Evolutionary conservation across 1,140 invertebrate genomes (phyloP), one percentile per base, ranked within the genome.

Genomic region (Eupeodes corollae): DNA sequence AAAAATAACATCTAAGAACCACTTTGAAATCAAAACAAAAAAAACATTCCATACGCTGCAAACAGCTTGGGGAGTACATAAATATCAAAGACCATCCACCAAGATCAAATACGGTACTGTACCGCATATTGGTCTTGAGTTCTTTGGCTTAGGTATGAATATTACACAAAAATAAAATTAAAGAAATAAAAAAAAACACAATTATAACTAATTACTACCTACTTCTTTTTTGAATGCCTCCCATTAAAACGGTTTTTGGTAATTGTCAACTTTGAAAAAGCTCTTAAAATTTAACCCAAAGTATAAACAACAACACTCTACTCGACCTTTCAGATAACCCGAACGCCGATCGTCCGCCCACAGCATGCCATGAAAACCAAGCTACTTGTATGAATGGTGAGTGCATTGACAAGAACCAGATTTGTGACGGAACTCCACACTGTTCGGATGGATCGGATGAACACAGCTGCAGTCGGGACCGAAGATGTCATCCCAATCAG

Each of bases 361-460:
- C 76, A 49, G 66, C 75, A 8, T 96, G 92, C 62, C 72, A 71
- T 46, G 67, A 77, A 14, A 74, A 88, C 52, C 81, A 98, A 72
- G 90, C 91, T 1, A 92, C 88, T 0, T 98, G 94, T 61, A 79
- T 78, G 33, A 94, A 91, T 65, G 88, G 90, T 34, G 79, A 93
- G 50, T 98, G 94, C 64, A 92, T 98, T 52, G 73, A 80, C 0
- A 87, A 85, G 61, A 67, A 74, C 3, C 75, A 77, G 46, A 80
- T 94, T 18, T 97, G 93, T 63, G 83, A 97, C 64, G 84, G 85
- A 9, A 76, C 76, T 41, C 71, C 70, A 8, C 86, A 93, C 59
- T 97, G 92, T 61, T 72, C 75, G 11, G 93, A 96, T 68, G 79
- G 82, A 14, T 91, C 88, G 5, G 92, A 96, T 70, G 92, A 97